A percentile compares a stretch with the other conserved stretches of the same genome.
Evolutionary conservation across 1,140 invertebrate genomes (phyloP).

Genomic region (Copidosoma floridanum): DNA sequence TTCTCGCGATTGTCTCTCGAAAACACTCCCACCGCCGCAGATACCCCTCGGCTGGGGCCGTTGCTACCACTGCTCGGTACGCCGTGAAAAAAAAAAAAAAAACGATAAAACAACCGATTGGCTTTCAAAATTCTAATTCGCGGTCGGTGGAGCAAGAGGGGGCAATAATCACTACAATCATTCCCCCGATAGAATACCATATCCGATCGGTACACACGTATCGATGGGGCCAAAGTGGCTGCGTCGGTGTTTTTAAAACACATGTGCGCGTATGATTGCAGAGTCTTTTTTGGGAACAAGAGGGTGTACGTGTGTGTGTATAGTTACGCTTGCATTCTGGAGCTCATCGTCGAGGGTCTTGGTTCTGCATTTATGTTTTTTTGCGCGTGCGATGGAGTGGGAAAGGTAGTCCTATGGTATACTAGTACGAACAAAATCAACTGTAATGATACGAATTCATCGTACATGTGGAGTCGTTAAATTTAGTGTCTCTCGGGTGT

Average conservation of each 20-base stretch:
- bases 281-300: too few species aligned
- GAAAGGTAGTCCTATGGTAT: too few species aligned
- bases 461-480: too few species aligned
- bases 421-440: too few species aligned
- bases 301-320: too few species aligned
- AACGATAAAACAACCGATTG: too few species aligned
- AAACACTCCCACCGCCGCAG: not conserved
- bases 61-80: not conserved
- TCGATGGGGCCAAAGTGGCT: slow-evolving; percentile 42
- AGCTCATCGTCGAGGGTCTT: too few species aligned
- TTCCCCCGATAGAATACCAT: slow-evolving; percentile 48
- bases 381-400: too few species aligned
- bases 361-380: too few species aligned
- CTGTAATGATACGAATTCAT: too few species aligned
- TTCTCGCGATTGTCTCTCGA: slow-evolving; percentile 16
- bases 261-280: slow-evolving; percentile 45
- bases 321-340: too few species aligned
- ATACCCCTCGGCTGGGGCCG: not conserved
- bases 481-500: too few species aligned
- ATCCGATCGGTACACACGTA: slow-evolving; percentile 48
- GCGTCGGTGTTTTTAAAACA: slow-evolving; percentile 45
- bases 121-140: slow-evolving; percentile 48
- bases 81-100: slow-evolving; percentile 8
- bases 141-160: slow-evolving; percentile 24
- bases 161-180: slow-evolving; percentile 52